Base-by-base conservation (phyloP, 2,113 vertebrate species). In the Callorhinus ursinus region DNA sequence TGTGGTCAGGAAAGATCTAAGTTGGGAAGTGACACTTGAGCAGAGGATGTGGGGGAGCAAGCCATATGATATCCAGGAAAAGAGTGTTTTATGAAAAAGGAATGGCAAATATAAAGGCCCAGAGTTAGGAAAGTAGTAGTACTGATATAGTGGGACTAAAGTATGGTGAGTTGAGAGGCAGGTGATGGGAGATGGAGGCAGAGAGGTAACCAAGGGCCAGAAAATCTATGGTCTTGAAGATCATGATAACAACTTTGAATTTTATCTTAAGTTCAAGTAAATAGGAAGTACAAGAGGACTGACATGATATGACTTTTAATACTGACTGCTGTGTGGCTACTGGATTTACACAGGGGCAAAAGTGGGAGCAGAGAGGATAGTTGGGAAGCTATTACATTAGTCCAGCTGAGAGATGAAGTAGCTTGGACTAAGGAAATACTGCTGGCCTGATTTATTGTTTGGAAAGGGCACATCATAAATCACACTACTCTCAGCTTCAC, bases 181-280 rank as follows among this genome's bases (percentile, higher is more conserved):
- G 46, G 26, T 46, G 39, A 53, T 51, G 57, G 39, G 31, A 89
- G 65, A 71, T 31, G 53, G 51, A 51, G 5, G 39, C 28, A 95
- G 81, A 84, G 31, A 81, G 46, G 57, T 83, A 88, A 67, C 57
- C 21, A 90, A 76, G 46, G 69, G 46, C 46, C 69, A 69, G 55
- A 71, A 77, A 31, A 96, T 69, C 33, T 69, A 31, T 49, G 67
- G 55, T 18, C 36, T 46, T 82, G 84, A 49, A 87, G 57, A 42
- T 82, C 76, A 83, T 67, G 90, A 28, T 57, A 83, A 83, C 18
- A 18, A 65, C 22, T 86, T 63, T 74, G 57, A 69, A 88, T 65
- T 92, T 88, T 88, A 83, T 77, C 84, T 95, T 77, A 79, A 71
- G 10, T 72, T 26, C 21, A 88, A 55, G 28, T 81, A 82, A 91